Evolutionary conservation across 2,113 vertebrate genomes (phyloP), one percentile per base, ranked within the genome.

Genomic region (Electrona antarctica): DNA sequence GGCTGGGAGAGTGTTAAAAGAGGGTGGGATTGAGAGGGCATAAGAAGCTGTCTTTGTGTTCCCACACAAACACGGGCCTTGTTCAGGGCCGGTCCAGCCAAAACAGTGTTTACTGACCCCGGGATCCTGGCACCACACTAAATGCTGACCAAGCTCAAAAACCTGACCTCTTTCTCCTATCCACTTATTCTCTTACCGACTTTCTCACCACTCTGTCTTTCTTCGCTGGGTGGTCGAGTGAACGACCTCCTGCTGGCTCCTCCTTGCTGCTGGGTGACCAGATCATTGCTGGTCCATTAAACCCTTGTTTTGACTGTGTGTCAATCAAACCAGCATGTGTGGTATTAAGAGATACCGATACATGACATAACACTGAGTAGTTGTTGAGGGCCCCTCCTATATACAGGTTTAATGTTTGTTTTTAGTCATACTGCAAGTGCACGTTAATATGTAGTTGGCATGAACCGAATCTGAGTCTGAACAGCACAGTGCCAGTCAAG

Each of bases 31-130:
- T 60, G 46, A 28, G 14, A 58, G 28, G 45, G 72, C 56, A 47
- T 79, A 73, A 90, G 77, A 86, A 80, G 57, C 59, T 59, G 59
- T 81, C 81, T 90, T 88, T 91, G 88, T 88, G 74, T 85, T 41
- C 64, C 33, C 59, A 58, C 61, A 90, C 86, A 92, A 86, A 84
- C 71, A 79, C 57, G 41, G 71, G 33, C 74, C 83, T 88, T 86
- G 81, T 91, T 6, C 79, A 75, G 78, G 7, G 56, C 74, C 54
- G 51, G 60, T 75, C 71, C 65, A 13, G 46, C 67, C 69, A 51
- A 28, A 71, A 45, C 69, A 51, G 48, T 71, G 70, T 70, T 87
- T 71, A 78, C 72, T 76, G 81, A 88, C 79, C 76, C 7, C 66
- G 64, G 63, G 71, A 81, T 83, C 68, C 54, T 60, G 70, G 70